Evolutionary conservation across 2,113 vertebrate genomes (phyloP), one percentile per base, ranked within the genome.

Genomic region (Neolamprologus ventralis): DNA sequence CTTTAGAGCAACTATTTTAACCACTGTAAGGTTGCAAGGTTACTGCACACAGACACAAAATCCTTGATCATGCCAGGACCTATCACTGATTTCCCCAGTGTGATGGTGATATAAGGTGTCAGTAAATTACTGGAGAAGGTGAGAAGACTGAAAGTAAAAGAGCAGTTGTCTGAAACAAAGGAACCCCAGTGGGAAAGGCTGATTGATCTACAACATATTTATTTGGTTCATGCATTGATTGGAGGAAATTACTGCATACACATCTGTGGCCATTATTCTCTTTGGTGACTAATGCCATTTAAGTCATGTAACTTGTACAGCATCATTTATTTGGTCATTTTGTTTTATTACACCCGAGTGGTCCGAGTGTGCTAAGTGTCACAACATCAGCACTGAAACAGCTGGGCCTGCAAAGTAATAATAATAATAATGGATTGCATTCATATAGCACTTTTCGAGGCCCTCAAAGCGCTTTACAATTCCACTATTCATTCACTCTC

Each of bases 401-500:
- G n/a, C n/a, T 13, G 21, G 21, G 54, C 54, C 21, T 55, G 54
- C 54, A 55, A 55, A 26, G 53, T 12, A 4, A 54, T 54, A 54
- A 54, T 54, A 54, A 21, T 54, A 54, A 54, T 54, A 54, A 54
- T 4, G n/a, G n/a, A 23, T 23, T 54, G 3, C n/a, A 54, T 23
- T 54, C 0, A 54, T 54, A 54, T 0, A 7, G 6, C 9, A 0
- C 51, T 54, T 54, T 54, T 23, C 6, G 1, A 23, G 53, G 0
- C 53, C 6, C n/a, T 7, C 53, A 54, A 54, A 23, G 53, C 1
- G 0, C 10, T 54, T 21, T 54, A 54, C 51, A 54, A 12, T 54
- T 0, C 51, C n/a, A 54, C 10, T 54, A 11, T 53, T 53, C 51
- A 53, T 2, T 53, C 9, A 53, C 19, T 21, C 5, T 10, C 51